A percentile compares a stretch with the other conserved stretches of the same genome.
These are phyloP conservation scores for Drosophila sulfurigaster DNA, from an alignment of 1,140 invertebrate genomes.

Conservation along the genomic window DNA sequence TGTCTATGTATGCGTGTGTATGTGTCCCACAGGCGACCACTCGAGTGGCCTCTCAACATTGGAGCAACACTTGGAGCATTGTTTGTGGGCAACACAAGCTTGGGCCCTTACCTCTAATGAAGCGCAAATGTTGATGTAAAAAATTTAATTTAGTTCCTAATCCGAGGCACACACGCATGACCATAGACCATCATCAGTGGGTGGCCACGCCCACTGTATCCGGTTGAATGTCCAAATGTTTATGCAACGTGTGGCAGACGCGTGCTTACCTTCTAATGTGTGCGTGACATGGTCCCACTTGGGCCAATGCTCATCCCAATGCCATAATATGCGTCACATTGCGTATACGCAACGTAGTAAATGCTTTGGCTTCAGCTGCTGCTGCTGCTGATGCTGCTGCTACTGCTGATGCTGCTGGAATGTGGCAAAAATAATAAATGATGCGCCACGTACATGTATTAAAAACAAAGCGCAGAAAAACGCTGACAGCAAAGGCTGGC, in stretches of 20 bases:
- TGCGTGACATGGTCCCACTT: conserved; percentile 73
- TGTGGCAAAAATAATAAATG: conserved; percentile 76
- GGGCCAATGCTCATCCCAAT: conserved; percentile 43
- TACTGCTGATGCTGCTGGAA: conserved; percentile 9
- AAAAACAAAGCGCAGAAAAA: conserved; percentile 80
- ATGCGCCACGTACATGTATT: conserved; percentile 80
- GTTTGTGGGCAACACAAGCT: conserved; percentile 6
- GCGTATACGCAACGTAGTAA: conserved; percentile 67
- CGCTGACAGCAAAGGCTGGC: conserved; percentile 67
- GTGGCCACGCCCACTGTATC: conserved; percentile 18
- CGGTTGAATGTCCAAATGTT: conserved; percentile 67
- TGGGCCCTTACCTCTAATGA: conserved; percentile 64
- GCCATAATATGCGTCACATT: conserved; percentile 38
- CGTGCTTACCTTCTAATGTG: conserved; percentile 80
- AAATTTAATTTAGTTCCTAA: conserved; percentile 81
- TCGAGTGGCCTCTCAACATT: conserved; percentile 47
- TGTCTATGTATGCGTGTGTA: not conserved
- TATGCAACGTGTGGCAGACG: conserved; percentile 71
- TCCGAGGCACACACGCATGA: conserved; percentile 63
- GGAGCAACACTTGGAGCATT: conserved; percentile 40
- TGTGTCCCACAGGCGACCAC: conserved; percentile 36
- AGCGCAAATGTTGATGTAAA: conserved; percentile 82
- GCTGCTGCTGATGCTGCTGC: conserved; percentile 6
- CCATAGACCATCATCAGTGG: conserved; percentile 10
- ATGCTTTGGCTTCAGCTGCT: conserved; percentile 21